Evolutionary conservation across 2,113 vertebrate genomes (phyloP), one percentile per base, ranked within the genome.

Genomic region (Martes martes): DNA sequence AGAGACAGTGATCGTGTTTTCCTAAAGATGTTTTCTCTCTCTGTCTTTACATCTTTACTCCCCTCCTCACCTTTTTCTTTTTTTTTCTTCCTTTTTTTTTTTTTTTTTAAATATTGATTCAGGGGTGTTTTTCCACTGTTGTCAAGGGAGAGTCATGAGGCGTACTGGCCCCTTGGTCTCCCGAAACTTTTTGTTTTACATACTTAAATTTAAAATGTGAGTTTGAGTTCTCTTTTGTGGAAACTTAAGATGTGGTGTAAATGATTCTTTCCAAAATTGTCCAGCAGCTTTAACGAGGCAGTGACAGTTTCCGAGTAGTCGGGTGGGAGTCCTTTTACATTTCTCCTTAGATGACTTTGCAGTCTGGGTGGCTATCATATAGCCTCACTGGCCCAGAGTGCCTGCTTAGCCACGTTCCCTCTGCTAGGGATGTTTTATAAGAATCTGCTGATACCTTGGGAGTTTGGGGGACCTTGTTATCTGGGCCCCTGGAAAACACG

Each of bases 1-100:
- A 98, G 98, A 99, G 98, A 98, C 98, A 97, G 98, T 97, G 97
- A 97, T 97, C 57, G 52, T 97, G 91, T 83, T 96, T 98, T 98
- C 94, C 98, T 97, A 71, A 96, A 89, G 78, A 57, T 74, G 74
- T 96, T 89, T 89, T 95, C 96, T 95, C 31, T 93, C 96, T 95
- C 31, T 93, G 74, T 95, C 95, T 96, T 97, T 95, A 88, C 96
- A 47, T 50, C 94, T 93, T 96, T 86, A 61, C 84, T 95, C 21
- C 71, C n/a, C 55, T 21, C 36, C 33, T 36, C 13, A 18, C 71
- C 55, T 69, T 65, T 92, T 83, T 87, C 92, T 71, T 59, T 73
- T 73, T 6, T 24, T 39, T 59, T n/a, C 71, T 83, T 85, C 85
- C 76, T 59, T 39, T 74, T 83, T 82, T 89, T 80, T 45, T 95